Evolutionary conservation across 2,113 vertebrate species (phyloP).

Genomic region (Ceyx melanurus): DNA sequence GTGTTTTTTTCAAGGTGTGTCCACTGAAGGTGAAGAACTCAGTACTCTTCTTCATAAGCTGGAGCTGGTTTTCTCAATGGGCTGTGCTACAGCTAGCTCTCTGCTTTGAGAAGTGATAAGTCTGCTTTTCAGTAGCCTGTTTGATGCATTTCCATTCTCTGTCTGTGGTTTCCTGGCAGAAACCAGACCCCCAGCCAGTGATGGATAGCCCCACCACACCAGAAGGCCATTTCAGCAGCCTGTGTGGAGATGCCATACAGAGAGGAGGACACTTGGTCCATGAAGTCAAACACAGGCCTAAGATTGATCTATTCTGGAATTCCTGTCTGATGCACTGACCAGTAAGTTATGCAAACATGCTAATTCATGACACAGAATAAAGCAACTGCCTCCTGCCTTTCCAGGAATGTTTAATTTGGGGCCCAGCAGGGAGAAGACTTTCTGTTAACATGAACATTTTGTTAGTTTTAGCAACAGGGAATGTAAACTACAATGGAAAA

Average conservation of each 20-base stretch:
- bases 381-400: constrained; percentile 49
- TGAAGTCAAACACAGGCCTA: neutral
- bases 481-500: constrained; percentile 53
- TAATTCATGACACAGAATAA: constrained; percentile 17
- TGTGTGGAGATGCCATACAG: neutral
- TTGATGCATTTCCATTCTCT: constrained; percentile 1
- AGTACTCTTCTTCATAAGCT: neutral
- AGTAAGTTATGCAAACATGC: constrained; percentile 68
- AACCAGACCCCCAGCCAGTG: constrained; percentile 5
- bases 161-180: constrained; percentile 48
- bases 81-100: neutral
- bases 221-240: constrained; percentile 5
- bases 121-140: constrained; percentile 33
- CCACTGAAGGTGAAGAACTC: neutral
- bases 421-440: constrained; percentile 38
- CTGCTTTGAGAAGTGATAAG: neutral
- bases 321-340: constrained; percentile 38
- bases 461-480: constrained; percentile 53
- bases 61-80: neutral
- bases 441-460: constrained; percentile 45
- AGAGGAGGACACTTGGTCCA: neutral
- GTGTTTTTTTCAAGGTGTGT: neutral
- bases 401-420: constrained; percentile 55
- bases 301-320: constrained; percentile 53
- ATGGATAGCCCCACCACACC: neutral